Evolutionary conservation across 2,113 vertebrate genomes (phyloP).

Genomic region (Grallaria varia): DNA sequence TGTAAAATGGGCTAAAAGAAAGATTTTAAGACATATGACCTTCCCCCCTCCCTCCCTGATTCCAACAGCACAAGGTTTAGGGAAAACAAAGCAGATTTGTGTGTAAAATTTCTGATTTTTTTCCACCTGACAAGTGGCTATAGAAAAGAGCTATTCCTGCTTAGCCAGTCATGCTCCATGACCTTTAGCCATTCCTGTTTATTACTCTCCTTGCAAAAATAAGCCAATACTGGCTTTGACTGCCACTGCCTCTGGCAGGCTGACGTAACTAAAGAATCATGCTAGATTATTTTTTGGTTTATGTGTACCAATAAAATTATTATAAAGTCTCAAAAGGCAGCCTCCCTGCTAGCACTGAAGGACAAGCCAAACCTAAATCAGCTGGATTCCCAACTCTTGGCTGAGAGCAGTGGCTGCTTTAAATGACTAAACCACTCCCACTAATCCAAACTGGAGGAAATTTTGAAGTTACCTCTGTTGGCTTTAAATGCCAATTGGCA

Average conservation of each 20-base stretch:
- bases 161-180: not conserved
- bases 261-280: not conserved
- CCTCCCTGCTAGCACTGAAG: not conserved
- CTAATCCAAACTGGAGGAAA: not conserved
- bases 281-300: not conserved
- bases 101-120: not conserved
- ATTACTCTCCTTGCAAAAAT: not conserved
- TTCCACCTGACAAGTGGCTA: not conserved
- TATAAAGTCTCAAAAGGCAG: not conserved
- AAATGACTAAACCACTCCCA: not conserved
- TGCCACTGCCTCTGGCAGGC: not conserved
- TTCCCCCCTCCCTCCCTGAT: not conserved
- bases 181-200: not conserved
- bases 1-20: not conserved
- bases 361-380: not conserved
- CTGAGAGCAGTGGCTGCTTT: not conserved
- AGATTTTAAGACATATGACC: not conserved
- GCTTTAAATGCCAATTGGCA: not conserved
- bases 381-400: not conserved
- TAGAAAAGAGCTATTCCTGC: not conserved
- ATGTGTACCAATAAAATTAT: not conserved
- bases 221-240: not conserved
- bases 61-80: not conserved
- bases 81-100: not conserved
- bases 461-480: not conserved